Conservation (phyloP, 1,140 invertebrate genomes). For the Drosophila funebris region DNA sequence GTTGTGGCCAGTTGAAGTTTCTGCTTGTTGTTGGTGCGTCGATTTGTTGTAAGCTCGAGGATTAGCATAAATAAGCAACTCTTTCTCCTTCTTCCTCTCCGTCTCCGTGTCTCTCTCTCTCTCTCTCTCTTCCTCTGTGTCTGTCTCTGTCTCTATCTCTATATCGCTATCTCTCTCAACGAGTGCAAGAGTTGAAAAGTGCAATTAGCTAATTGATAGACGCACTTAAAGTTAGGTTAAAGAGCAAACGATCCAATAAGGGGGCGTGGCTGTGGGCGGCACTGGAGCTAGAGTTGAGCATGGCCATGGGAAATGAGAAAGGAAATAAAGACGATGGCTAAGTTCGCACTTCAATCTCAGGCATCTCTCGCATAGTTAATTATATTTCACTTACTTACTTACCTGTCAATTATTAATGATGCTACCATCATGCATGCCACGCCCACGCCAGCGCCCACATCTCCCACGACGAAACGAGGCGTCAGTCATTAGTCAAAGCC, state of each 20-base stretch:
- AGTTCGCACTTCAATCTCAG: conserved; percentile 29
- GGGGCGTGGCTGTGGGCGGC: background rate
- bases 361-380: conserved; percentile 39
- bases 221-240: conserved; percentile 5
- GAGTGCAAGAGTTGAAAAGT: conserved; percentile 39
- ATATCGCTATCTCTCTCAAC: background rate
- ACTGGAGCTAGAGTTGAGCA: background rate
- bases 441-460: conserved; percentile 11
- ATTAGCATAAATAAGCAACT: conserved; percentile 62
- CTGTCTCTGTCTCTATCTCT: background rate
- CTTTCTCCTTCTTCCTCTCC: background rate
- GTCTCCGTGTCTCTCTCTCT: background rate
- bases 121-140: background rate
- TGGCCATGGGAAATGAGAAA: no score
- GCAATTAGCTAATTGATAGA: conserved; percentile 53
- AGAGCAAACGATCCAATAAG: background rate
- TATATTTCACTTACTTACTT: conserved; percentile 51
- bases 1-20: conserved; percentile 9
- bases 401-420: conserved; percentile 72
- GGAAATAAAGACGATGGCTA: background rate
- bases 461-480: conserved; percentile 1
- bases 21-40: background rate
- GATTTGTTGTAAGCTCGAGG: conserved; percentile 19
- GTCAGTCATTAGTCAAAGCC: conserved; percentile 66
- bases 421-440: conserved; percentile 23